These are phyloP conservation scores for Acronicta alni DNA, from an alignment of 2,888 invertebrate genomes.

Conservation along the genomic window DNA sequence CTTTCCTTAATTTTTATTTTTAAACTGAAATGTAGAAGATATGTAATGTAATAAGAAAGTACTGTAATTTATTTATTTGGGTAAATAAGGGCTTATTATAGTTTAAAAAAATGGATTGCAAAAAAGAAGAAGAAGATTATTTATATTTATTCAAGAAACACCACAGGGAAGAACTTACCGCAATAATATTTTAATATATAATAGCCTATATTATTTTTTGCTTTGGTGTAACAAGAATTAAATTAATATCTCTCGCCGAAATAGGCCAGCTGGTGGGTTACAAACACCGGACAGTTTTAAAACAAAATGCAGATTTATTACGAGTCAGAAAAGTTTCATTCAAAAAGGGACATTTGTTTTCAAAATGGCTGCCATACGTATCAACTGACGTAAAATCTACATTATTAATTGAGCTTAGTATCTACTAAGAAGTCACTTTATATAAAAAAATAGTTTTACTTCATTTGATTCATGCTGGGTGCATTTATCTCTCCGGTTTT, in stretches of 20 bases:
- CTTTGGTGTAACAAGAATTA: neutral
- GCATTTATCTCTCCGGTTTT: conserved; percentile 1
- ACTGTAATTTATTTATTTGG: too few relatives aligned
- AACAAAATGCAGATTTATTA: neutral
- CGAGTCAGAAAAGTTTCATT: neutral
- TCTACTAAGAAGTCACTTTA: too few relatives aligned
- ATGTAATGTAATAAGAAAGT: too few relatives aligned
- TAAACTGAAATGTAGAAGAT: too few relatives aligned
- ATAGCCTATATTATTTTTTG: too few relatives aligned
- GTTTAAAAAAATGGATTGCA: too few relatives aligned
- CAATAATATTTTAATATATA: neutral
- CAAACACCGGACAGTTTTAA: neutral
- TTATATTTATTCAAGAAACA: too few relatives aligned
- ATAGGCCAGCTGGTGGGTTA: neutral
- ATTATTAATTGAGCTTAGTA: neutral
- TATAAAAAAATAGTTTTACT: neutral
- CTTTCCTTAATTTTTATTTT: neutral
- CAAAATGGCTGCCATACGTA: neutral
- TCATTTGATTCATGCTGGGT: neutral
- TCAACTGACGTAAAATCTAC: conserved; percentile 1
- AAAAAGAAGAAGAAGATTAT: too few relatives aligned
- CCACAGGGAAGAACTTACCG: too few relatives aligned
- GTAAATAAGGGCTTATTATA: too few relatives aligned
- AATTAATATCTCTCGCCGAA: neutral
- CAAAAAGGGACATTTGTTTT: neutral